Percentiles rank a stretch among this genome's conserved stretches.
Conservation (phyloP, 2,113 vertebrate species). For the Microcebus jonahi region DNA sequence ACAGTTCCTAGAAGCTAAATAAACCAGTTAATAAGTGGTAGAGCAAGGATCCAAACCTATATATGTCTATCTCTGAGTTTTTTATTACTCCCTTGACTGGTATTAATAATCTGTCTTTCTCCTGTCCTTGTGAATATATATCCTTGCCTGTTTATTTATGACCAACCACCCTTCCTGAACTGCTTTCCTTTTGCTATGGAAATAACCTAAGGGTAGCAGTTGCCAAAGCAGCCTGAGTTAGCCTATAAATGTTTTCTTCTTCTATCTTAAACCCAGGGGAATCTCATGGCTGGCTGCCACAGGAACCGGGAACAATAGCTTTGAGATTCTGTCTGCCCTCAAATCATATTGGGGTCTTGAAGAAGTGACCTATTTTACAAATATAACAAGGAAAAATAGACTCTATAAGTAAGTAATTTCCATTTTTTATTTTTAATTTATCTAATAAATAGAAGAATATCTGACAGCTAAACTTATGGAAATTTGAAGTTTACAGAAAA, state of each 20-base stretch:
- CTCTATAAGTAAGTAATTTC: neutral
- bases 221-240: neutral
- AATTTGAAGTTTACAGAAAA: neutral
- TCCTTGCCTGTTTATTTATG: constrained; percentile 56
- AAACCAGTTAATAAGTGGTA: neutral
- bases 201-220: constrained; percentile 29
- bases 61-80: neutral
- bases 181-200: constrained; percentile 49
- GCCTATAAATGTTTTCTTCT: constrained; percentile 27
- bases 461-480: neutral
- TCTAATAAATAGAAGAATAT: neutral
- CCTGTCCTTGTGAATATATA: neutral
- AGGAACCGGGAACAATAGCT: constrained; percentile 29
- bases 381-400: constrained; percentile 3
- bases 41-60: neutral
- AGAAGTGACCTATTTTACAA: constrained; percentile 45
- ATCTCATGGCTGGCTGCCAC: neutral
- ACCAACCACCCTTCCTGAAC: neutral
- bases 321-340: neutral
- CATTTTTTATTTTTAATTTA: constrained; percentile 18
- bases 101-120: neutral
- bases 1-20: neutral
- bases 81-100: neutral
- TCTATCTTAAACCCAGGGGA: neutral
- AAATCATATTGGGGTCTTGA: neutral